phyloP scores from a whole-genome alignment of 2,888 invertebrate species.

The Pyralis farinalis region DNA sequence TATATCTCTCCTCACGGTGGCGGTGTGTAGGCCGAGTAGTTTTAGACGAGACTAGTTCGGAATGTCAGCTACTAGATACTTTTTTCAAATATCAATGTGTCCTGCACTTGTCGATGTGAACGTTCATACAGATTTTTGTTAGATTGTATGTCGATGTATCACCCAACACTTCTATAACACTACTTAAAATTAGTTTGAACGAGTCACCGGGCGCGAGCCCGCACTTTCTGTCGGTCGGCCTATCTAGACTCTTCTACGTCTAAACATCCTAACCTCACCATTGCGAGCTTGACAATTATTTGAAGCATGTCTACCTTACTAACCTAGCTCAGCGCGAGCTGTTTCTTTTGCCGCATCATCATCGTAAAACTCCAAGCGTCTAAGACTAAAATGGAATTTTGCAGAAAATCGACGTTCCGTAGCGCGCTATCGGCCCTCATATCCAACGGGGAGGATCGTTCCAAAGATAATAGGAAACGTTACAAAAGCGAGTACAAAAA shows the following conservation, averaged over 20 bases:
- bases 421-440: constrained; percentile 81
- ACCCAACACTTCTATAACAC: constrained; percentile 67
- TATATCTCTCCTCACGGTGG: constrained; percentile 72
- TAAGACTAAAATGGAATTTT: constrained; percentile 79
- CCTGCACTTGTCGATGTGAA: constrained; percentile 71
- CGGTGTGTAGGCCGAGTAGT: constrained; percentile 77
- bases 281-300: constrained; percentile 78
- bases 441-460: constrained; percentile 82
- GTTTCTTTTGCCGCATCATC: constrained; percentile 76
- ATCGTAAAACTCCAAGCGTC: constrained; percentile 64
- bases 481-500: constrained; percentile 90
- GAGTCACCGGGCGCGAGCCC: constrained; percentile 47
- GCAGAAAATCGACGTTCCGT: constrained; percentile 82
- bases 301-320: constrained; percentile 77
- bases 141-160: constrained; percentile 78
- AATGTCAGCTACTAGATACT: constrained; percentile 72
- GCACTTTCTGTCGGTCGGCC: constrained; percentile 51
- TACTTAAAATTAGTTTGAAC: constrained; percentile 35
- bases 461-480: constrained; percentile 84
- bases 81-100: constrained; percentile 61
- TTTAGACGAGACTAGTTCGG: constrained; percentile 67
- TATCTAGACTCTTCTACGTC: constrained; percentile 68
- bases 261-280: constrained; percentile 73
- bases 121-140: constrained; percentile 71
- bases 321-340: constrained; percentile 75